Evolutionary conservation across 2,113 vertebrate species (phyloP).

Genomic region (Sardina pilchardus): DNA sequence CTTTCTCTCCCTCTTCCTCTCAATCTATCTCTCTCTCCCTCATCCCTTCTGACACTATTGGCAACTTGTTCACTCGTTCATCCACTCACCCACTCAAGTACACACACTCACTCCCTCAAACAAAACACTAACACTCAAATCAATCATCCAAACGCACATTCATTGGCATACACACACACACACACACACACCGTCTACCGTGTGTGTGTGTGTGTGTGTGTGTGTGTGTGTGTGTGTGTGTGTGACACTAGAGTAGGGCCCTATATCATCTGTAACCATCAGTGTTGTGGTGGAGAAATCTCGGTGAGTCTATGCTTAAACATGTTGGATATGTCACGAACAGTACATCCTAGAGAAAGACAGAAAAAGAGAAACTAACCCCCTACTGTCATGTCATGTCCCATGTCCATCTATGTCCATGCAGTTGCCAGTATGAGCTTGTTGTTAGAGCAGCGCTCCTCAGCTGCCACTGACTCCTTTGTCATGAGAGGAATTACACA

Average conservation of each 20-base stretch:
- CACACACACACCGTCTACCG: conserved; percentile 2
- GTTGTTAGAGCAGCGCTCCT: not conserved
- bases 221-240: not conserved
- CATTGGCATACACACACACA: not conserved
- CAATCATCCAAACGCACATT: not conserved
- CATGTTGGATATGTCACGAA: too few relatives aligned
- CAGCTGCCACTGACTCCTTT: not conserved
- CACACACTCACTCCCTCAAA: not conserved
- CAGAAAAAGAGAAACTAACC: too few relatives aligned
- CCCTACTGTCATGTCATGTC: too few relatives aligned
- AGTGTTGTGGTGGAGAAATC: too few relatives aligned
- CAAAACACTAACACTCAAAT: not conserved
- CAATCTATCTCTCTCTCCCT: not conserved
- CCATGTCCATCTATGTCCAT: too few relatives aligned
- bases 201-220: not conserved
- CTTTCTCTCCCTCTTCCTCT: not conserved
- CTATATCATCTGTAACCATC: too few relatives aligned
- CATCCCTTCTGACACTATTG: not conserved
- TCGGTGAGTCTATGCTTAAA: too few relatives aligned
- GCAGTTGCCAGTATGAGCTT: not conserved
- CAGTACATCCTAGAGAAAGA: too few relatives aligned
- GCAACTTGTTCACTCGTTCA: not conserved
- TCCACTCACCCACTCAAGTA: not conserved
- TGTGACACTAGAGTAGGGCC: too few relatives aligned
- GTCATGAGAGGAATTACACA: too few relatives aligned